phyloP scores from a whole-genome alignment of 2,113 vertebrate species.

The Echinops telfairi region DNA sequence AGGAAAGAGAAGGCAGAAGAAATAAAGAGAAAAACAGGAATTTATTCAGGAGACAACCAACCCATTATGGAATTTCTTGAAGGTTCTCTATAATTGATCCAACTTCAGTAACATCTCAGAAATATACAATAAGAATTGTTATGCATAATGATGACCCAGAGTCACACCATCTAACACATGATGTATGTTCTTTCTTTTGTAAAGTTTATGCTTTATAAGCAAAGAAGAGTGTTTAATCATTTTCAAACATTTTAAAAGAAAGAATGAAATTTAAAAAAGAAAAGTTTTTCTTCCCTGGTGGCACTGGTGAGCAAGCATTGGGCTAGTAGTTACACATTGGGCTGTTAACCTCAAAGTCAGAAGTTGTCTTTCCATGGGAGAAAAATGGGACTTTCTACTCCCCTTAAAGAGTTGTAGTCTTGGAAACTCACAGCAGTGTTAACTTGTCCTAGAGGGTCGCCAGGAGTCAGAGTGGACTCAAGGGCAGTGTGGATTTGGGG shows the following conservation, averaged over 20 bases:
- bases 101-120: not conserved
- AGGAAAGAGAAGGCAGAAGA: conserved; percentile 15
- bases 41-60: conserved; percentile 41
- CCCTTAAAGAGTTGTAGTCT: too few species aligned
- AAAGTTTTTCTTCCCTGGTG: not conserved
- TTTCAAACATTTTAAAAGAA: conserved; percentile 51
- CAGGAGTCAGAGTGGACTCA: too few species aligned
- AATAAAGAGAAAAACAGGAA: conserved; percentile 10
- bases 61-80: conserved; percentile 23
- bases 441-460: too few species aligned
- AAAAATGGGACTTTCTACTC: too few species aligned
- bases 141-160: conserved; percentile 39
- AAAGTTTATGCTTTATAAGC: conserved; percentile 48
- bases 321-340: too few species aligned
- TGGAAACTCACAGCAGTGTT: too few species aligned
- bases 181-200: not conserved
- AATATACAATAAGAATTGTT: conserved; percentile 47
- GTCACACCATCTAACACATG: conserved; percentile 24
- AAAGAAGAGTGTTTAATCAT: conserved; percentile 14
- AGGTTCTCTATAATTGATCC: conserved; percentile 27
- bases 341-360: too few species aligned
- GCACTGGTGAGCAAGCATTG: too few species aligned
- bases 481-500: too few species aligned
- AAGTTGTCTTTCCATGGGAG: too few species aligned
- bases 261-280: conserved; percentile 1